phyloP scores from a whole-genome alignment of 2,888 invertebrate species.

The Melanargia galathea region DNA sequence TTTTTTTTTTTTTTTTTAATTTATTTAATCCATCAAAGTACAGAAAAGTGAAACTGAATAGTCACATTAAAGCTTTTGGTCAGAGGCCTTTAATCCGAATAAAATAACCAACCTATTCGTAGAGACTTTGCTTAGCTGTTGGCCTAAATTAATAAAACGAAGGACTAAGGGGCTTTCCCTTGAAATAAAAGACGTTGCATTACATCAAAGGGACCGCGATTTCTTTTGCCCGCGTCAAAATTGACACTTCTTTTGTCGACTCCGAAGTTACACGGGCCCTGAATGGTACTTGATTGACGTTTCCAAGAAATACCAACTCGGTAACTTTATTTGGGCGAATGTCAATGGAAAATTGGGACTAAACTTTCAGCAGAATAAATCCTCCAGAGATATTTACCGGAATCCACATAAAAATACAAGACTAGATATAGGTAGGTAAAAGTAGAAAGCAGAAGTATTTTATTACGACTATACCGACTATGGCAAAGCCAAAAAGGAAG shows the following conservation, averaged over 20 bases:
- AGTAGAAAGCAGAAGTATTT: neutral
- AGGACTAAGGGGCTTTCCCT: neutral
- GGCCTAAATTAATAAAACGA: conserved; percentile 3
- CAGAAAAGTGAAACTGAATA: no score
- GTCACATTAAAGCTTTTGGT: no score
- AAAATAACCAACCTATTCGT: neutral
- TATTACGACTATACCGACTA: no score
- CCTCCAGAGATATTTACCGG: conserved; percentile 20
- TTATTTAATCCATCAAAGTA: no score
- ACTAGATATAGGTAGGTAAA: neutral
- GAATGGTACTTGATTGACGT: conserved; percentile 43
- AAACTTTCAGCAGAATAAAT: conserved; percentile 29
- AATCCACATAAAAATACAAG: neutral
- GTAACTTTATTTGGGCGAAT: conserved; percentile 40
- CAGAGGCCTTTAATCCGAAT: no score
- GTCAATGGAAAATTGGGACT: conserved; percentile 36
- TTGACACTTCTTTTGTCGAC: conserved; percentile 45
- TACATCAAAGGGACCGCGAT: conserved; percentile 27
- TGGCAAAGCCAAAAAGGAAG: no score
- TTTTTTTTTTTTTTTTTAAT: no score
- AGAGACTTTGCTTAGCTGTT: neutral
- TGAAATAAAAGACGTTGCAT: conserved; percentile 11
- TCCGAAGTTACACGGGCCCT: conserved; percentile 36
- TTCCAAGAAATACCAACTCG: conserved; percentile 38
- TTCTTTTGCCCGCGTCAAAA: conserved; percentile 44